phyloP scores from a whole-genome alignment of 2,888 invertebrate species.

The Bombylius discolor region DNA sequence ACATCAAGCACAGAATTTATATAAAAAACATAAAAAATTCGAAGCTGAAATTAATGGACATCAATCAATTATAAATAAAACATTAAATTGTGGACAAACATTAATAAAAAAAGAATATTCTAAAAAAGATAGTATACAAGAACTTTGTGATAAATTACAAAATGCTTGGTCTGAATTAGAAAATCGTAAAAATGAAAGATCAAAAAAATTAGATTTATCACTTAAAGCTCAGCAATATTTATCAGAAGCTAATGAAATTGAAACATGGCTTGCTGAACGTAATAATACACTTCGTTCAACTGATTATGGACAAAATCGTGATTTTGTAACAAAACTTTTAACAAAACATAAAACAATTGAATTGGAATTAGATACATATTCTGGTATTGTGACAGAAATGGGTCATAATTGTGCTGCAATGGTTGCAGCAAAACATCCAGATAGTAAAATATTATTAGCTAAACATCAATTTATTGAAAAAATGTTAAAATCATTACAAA shows the following conservation, averaged over 20 bases:
- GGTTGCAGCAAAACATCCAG: slow-evolving; percentile 69
- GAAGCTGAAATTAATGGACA: slow-evolving; percentile 81
- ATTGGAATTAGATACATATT: slow-evolving; percentile 81
- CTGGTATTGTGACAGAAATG: slow-evolving; percentile 85
- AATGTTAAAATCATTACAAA: slow-evolving; percentile 66
- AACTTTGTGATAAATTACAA: slow-evolving; percentile 56
- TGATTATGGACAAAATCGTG: slow-evolving; percentile 80
- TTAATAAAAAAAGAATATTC: slow-evolving; percentile 68
- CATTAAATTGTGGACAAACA: slow-evolving; percentile 62
- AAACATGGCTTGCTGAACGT: slow-evolving; percentile 84
- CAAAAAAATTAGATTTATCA: slow-evolving; percentile 68
- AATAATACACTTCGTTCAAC: slow-evolving; percentile 67
- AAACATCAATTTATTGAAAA: slow-evolving; percentile 64
- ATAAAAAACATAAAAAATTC: slow-evolving; percentile 90
- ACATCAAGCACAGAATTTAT: slow-evolving; percentile 79
- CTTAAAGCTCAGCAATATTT: slow-evolving; percentile 83
- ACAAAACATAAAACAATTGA: slow-evolving; percentile 93
- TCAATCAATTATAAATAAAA: slow-evolving; percentile 70
- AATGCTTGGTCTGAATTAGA: slow-evolving; percentile 63
- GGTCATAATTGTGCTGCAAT: slow-evolving; percentile 72
- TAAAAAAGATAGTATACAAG: slow-evolving; percentile 54
- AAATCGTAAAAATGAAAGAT: slow-evolving; percentile 55
- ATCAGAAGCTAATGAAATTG: slow-evolving; percentile 83
- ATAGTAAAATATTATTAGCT: slow-evolving; percentile 64
- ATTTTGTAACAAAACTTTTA: slow-evolving; percentile 80